These are phyloP conservation scores for Mobula hypostoma DNA, from an alignment of 2,113 vertebrate species.

Conservation along the genomic window DNA sequence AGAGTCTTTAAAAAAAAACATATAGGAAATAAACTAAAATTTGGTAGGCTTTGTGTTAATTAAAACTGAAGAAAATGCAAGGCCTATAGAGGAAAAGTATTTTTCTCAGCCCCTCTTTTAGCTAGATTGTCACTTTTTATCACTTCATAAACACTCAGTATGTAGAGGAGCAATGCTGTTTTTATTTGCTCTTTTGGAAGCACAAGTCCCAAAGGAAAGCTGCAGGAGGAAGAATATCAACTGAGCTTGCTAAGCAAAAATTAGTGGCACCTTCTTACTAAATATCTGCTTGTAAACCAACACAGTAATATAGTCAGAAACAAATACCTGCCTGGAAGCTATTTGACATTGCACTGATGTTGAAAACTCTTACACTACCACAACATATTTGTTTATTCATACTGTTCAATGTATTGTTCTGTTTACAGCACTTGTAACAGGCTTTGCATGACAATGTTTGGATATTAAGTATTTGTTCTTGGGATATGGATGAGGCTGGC, in stretches of 20 bases:
- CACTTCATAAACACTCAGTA: neutral
- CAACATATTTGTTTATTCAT: neutral
- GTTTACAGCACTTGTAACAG: neutral
- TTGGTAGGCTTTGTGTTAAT: neutral
- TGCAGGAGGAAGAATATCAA: neutral
- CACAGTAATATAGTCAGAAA: neutral
- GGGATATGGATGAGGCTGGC: neutral
- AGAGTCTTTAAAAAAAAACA: neutral
- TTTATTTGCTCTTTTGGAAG: neutral
- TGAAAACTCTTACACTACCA: neutral
- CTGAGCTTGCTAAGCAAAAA: slow-evolving; percentile 8
- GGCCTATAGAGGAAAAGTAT: neutral
- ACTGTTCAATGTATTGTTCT: neutral
- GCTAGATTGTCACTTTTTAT: neutral
- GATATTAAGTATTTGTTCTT: neutral
- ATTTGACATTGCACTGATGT: neutral
- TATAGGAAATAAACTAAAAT: neutral
- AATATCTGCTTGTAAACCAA: neutral
- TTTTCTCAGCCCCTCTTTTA: neutral
- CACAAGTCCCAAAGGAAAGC: neutral
- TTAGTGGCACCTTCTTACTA: neutral
- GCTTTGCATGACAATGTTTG: neutral
- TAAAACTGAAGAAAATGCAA: neutral
- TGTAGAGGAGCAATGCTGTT: neutral
- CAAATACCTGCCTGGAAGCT: neutral